Evolutionary conservation across 2,113 vertebrate genomes (phyloP), one percentile per base, ranked within the genome.

Genomic region (Drymodes brunneopygia): DNA sequence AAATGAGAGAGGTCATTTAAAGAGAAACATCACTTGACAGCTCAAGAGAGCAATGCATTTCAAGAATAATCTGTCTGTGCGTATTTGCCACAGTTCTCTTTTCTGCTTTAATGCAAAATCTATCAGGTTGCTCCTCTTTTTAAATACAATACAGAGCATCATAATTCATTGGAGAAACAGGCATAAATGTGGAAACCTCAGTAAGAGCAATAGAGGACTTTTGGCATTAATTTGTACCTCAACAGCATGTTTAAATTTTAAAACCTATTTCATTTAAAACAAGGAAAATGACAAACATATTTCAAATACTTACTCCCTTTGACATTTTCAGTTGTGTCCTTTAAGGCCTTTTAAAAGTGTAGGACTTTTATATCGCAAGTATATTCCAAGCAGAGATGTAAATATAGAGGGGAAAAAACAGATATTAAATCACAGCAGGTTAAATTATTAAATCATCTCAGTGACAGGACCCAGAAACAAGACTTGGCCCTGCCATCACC

Each of bases 1-100:
- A 95, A 82, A 90, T 40, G n/a, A 97, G 70, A 97, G 86, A 96
- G 45, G 29, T 75, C 94, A 66, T 75, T 88, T 69, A 62, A 82
- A 94, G 21, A 75, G 42, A 88, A 85, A 77, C 5, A 79, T 69
- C 31, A 51, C 24, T 8, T 84, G 72, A 50, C 61, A 78, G 81
- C 54, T 90, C 31, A 83, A 20, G 53, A 86, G 51, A 67, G 29
- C 11, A 83, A 40, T 33, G 15, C 6, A 38, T 70, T 51, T 92
- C 53, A 81, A 84, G 35, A 91, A 53, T 69, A 77, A 85, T 69
- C 25, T 80, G 22, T 65, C 42, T 80, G 17, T 51, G n/a, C 7
- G 5, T 28, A 47, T 81, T 86, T 67, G 24, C 42, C 67, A 36
- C 35, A 51, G 35, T 48, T 61, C 33, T 53, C 15, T 61, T 69